These are phyloP conservation scores for Coryphaenoides rupestris DNA, from an alignment of 2,113 vertebrate genomes.

Conservation along the genomic window DNA sequence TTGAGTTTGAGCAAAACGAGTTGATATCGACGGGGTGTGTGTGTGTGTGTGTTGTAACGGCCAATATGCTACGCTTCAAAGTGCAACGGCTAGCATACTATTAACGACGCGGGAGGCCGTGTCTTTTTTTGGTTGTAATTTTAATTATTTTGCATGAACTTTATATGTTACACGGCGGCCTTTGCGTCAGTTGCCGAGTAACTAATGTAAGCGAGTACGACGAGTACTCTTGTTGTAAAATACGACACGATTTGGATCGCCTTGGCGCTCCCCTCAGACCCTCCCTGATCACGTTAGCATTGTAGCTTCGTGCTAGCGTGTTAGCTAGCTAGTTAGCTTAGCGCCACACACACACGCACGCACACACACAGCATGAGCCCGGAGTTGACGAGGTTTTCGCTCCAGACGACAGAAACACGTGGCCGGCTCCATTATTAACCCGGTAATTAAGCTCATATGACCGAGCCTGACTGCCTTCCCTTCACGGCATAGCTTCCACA, in stretches of 20 bases:
- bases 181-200: too few relatives aligned
- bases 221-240: conserved; percentile 23
- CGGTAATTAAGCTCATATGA: conserved; percentile 65
- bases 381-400: background rate
- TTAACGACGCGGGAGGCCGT: too few relatives aligned
- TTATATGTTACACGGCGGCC: too few relatives aligned
- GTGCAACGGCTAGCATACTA: background rate
- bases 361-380: too few relatives aligned
- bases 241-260: conserved; percentile 14
- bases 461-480: conserved; percentile 28
- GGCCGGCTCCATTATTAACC: conserved; percentile 59
- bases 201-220: too few relatives aligned
- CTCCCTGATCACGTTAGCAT: background rate
- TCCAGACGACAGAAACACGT: conserved; percentile 53
- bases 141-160: too few relatives aligned
- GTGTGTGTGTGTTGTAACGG: background rate
- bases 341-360: too few relatives aligned
- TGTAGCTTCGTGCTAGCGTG: conserved; percentile 22
- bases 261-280: background rate
- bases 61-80: background rate
- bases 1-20: background rate
- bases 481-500: background rate
- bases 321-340: conserved; percentile 36
- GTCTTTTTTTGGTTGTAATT: too few relatives aligned
- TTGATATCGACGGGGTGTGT: background rate